phyloP scores from a whole-genome alignment of 2,888 invertebrate genomes.

The Clistopyga incitator region DNA sequence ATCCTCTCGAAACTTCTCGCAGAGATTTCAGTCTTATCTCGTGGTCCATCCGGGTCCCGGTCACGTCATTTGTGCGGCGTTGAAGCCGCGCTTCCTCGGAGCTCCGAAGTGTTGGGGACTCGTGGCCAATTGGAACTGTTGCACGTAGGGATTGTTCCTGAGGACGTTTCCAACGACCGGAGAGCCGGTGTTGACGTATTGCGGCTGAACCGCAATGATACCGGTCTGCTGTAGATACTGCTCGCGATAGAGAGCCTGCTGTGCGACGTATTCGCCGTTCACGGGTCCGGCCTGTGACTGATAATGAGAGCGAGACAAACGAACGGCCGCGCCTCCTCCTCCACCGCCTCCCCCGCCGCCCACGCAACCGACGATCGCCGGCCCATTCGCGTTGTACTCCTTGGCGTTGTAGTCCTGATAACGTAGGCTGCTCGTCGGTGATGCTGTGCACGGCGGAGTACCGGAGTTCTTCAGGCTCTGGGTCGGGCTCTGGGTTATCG shows the following conservation, averaged over 20 bases:
- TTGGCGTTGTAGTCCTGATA: conserved; percentile 75
- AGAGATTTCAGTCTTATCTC: conserved; percentile 81
- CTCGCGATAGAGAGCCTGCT: conserved; percentile 78
- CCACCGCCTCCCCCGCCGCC: conserved; percentile 22
- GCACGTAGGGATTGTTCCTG: conserved; percentile 79
- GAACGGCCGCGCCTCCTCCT: conserved; percentile 21
- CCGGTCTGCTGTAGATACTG: conserved; percentile 81
- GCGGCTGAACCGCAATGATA: conserved; percentile 76
- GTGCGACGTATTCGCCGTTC: conserved; percentile 79
- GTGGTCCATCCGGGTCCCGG: conserved; percentile 76
- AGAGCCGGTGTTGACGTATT: conserved; percentile 73
- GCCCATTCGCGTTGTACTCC: conserved; percentile 72
- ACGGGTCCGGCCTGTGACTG: conserved; percentile 69
- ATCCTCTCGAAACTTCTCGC: conserved; percentile 37
- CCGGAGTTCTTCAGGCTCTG: conserved; percentile 76
- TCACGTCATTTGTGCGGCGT: conserved; percentile 82
- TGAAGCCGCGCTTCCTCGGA: conserved; percentile 77
- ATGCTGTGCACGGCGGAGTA: conserved; percentile 74
- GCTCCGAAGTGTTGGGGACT: conserved; percentile 76
- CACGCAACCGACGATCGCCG: conserved; percentile 58
- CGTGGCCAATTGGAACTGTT: conserved; percentile 79
- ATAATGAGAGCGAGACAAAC: conserved; percentile 38
- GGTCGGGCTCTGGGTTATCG: conserved; percentile 82
- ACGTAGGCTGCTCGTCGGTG: conserved; percentile 75
- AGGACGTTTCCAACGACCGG: conserved; percentile 74